Conservation (phyloP, 2,797 vertebrate species). For the Acropternis orthonyx region DNA sequence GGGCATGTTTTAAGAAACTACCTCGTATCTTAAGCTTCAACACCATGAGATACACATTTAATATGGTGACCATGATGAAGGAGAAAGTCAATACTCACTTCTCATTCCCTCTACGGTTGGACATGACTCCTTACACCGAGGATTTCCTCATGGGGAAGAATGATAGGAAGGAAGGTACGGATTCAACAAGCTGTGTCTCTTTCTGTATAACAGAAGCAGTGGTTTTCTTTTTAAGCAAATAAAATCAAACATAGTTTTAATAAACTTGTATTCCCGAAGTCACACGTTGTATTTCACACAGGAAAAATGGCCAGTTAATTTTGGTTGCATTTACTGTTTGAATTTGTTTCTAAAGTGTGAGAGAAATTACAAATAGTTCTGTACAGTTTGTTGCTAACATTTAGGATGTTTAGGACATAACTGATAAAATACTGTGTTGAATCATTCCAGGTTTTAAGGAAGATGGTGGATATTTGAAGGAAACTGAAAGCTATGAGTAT, state of each 20-base stretch:
- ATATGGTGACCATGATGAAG: slow-evolving; percentile 99
- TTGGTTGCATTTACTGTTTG: background rate
- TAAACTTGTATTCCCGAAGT: background rate
- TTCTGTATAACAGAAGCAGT: background rate
- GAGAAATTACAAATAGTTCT: background rate
- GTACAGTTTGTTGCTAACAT: background rate
- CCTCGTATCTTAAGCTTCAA: slow-evolving; percentile 98
- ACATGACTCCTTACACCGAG: slow-evolving; percentile 99
- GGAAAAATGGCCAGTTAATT: background rate
- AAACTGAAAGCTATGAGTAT: slow-evolving; percentile 93
- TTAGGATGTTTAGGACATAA: background rate
- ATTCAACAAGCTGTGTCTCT: background rate
- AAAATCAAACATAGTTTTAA: background rate
- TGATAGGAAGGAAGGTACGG: slow-evolving; percentile 90
- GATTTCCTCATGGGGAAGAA: slow-evolving; percentile 98
- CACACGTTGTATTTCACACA: background rate
- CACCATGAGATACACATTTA: slow-evolving; percentile 99
- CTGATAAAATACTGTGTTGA: background rate
- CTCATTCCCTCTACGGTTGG: slow-evolving; percentile 94
- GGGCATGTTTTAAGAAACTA: slow-evolving; percentile 98
- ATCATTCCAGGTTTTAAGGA: slow-evolving; percentile 88
- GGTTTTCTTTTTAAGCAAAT: background rate
- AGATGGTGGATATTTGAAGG: slow-evolving; percentile 82
- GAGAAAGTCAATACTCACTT: slow-evolving; percentile 99
- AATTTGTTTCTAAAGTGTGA: background rate